Evolutionary conservation across 2,113 vertebrate genomes (phyloP).

Genomic region (Phyllostomus discolor): DNA sequence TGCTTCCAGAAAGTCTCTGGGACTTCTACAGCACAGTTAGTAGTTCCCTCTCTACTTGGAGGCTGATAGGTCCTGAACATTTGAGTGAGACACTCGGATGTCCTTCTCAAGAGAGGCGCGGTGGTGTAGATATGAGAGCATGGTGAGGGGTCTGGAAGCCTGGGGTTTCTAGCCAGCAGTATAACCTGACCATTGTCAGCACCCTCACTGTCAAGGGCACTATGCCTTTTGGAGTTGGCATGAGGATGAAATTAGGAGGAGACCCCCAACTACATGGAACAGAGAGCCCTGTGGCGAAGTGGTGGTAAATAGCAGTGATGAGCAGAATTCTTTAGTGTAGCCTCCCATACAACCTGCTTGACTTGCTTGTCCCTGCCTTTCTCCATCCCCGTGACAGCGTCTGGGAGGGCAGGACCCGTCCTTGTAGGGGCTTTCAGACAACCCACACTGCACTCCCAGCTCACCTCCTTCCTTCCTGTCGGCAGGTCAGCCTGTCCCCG

Average conservation of each 20-base stretch:
- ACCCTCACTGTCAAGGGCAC: not conserved
- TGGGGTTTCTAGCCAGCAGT: not conserved
- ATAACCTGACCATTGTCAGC: not conserved
- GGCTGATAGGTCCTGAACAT: not conserved
- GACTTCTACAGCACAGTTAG: not conserved
- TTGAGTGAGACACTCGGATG: not conserved
- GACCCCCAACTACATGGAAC: not conserved
- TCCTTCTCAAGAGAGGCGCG: not conserved
- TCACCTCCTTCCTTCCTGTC: not conserved
- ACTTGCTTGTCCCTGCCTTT: not conserved
- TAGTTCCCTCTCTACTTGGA: not conserved
- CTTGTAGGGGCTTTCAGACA: not conserved
- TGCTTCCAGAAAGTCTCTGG: not conserved
- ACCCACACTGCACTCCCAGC: not conserved
- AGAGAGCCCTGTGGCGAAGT: not conserved
- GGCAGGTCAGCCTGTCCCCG: slow-evolving; percentile 79
- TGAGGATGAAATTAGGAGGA: not conserved
- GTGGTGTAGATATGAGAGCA: not conserved
- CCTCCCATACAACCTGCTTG: not conserved
- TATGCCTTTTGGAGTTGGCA: not conserved
- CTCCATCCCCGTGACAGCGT: not conserved
- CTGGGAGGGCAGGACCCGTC: not conserved
- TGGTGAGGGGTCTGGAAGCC: not conserved
- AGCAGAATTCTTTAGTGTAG: not conserved
- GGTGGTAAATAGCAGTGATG: not conserved